phyloP scores from a whole-genome alignment of 2,797 vertebrate genomes.

The Cuculus canorus region DNA sequence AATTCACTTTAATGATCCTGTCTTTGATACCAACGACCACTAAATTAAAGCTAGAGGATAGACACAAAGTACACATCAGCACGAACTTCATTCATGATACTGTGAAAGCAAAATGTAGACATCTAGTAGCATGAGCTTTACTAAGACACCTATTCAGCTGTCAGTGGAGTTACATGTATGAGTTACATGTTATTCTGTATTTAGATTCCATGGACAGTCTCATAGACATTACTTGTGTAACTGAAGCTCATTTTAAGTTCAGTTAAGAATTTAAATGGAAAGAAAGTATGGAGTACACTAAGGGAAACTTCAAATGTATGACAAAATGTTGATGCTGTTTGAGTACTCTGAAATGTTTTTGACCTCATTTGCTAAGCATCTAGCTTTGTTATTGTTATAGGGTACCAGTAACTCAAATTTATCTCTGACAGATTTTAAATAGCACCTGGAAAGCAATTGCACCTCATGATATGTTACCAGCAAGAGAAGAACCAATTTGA shows the following conservation, averaged over 20 bases:
- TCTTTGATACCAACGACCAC: not conserved
- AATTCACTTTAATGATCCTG: not conserved
- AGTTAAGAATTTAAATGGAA: not conserved
- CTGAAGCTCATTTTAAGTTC: not conserved
- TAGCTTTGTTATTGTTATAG: not conserved
- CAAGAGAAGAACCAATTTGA: not conserved
- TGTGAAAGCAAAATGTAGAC: not conserved
- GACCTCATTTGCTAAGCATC: not conserved
- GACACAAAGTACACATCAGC: not conserved
- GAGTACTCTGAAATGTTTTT: not conserved
- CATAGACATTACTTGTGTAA: not conserved
- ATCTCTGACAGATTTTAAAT: not conserved
- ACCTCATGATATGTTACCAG: not conserved
- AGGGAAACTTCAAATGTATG: not conserved
- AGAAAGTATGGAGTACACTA: not conserved
- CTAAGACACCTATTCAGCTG: not conserved
- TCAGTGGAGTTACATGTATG: rapidly evolving
- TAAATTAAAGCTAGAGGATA: not conserved
- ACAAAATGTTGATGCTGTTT: not conserved
- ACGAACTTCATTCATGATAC: not conserved
- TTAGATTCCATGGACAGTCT: not conserved
- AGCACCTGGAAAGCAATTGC: not conserved
- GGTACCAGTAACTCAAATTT: not conserved
- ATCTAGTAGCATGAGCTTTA: not conserved
- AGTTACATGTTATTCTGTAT: not conserved